Evolutionary conservation across 2,797 vertebrate species (phyloP).

Genomic region (Pogonophryne albipinna): DNA sequence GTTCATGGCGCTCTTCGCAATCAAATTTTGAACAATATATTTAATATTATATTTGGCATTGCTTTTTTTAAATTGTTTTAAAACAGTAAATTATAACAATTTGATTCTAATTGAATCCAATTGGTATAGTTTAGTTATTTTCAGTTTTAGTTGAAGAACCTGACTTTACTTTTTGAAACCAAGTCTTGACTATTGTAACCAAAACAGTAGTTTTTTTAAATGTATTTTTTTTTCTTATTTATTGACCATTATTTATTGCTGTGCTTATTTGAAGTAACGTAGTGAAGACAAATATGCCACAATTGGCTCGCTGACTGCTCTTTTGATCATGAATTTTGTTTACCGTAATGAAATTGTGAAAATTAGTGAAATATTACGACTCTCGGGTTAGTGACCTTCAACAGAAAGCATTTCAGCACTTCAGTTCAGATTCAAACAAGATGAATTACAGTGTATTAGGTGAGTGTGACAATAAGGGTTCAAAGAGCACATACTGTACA

Average conservation of each 20-base stretch:
- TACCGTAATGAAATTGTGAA: slow-evolving; percentile 13
- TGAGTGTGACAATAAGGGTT: slow-evolving; percentile 12
- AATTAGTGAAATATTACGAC: slow-evolving; percentile 14
- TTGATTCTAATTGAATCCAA: too few relatives aligned
- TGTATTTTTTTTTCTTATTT: slow-evolving; percentile 3
- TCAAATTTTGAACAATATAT: neutral
- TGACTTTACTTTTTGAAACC: slow-evolving; percentile 8
- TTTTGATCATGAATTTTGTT: slow-evolving; percentile 37
- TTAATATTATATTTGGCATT: neutral
- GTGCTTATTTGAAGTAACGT: slow-evolving; percentile 14
- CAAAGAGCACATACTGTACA: neutral
- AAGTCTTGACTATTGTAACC: slow-evolving; percentile 12
- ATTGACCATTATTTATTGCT: slow-evolving; percentile 6
- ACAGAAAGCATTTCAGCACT: slow-evolving; percentile 1
- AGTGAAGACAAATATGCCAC: slow-evolving; percentile 21
- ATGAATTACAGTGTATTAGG: slow-evolving; percentile 28
- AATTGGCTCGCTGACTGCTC: slow-evolving; percentile 27
- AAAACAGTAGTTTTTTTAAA: neutral
- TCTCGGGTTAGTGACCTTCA: slow-evolving; percentile 36
- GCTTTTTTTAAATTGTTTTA: neutral
- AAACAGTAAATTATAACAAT: too few relatives aligned
- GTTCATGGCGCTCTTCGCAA: neutral
- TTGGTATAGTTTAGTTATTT: neutral
- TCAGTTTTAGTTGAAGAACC: neutral
- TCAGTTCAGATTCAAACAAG: slow-evolving; percentile 15